Conservation (phyloP, 2,113 vertebrate genomes). For the Circaetus cinerascens region DNA sequence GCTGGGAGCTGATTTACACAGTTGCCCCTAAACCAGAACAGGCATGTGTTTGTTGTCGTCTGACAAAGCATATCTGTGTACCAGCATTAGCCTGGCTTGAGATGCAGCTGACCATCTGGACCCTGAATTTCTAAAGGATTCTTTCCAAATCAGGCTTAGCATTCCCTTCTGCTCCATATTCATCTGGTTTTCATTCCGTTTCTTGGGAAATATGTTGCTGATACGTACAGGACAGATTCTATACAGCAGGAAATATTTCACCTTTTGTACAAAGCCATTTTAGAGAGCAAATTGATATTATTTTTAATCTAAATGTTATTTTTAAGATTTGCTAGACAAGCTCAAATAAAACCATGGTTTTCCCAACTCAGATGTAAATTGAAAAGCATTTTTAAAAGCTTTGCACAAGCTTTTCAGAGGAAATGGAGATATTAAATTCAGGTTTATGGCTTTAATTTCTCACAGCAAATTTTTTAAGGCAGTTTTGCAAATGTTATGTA, state of each 20-base stretch:
- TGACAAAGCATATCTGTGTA: not conserved
- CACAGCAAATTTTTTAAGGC: constrained; percentile 17
- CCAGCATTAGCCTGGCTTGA: not conserved
- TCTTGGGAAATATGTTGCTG: not conserved
- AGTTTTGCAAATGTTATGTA: constrained; percentile 34
- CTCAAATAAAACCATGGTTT: not conserved
- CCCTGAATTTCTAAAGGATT: not conserved
- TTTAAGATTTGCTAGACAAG: not conserved
- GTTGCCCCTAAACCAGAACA: not conserved
- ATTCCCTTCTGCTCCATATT: not conserved
- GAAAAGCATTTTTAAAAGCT: not conserved
- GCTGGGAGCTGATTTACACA: not conserved
- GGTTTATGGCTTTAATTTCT: constrained; percentile 20
- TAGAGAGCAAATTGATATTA: not conserved
- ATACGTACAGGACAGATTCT: not conserved
- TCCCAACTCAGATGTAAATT: not conserved
- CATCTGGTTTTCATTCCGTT: not conserved
- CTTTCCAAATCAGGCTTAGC: constrained; percentile 11
- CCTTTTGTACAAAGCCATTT: not conserved
- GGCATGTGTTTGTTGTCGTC: not conserved
- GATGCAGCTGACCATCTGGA: constrained; percentile 22
- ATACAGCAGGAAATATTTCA: not conserved
- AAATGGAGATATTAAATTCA: constrained; percentile 27
- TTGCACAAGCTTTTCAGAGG: constrained; percentile 9
- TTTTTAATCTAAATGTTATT: not conserved